Percentiles rank a stretch among this genome's conserved stretches.
Evolutionary conservation across 2,797 vertebrate genomes (phyloP).

Genomic region (Poecilia velifera): DNA sequence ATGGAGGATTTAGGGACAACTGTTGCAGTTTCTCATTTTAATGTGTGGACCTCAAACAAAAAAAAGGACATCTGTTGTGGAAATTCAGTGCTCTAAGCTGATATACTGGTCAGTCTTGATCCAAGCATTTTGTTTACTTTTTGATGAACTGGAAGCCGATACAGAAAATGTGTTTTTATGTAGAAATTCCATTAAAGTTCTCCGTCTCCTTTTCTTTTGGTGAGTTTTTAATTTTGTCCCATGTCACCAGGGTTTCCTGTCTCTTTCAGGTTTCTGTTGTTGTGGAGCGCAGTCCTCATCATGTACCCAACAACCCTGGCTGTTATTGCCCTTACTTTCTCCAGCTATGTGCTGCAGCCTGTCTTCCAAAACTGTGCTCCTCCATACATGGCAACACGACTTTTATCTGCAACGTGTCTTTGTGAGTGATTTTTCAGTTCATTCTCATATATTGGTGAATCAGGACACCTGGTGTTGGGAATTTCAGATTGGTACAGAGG

Average conservation of each 20-base stretch:
- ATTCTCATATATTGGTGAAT: not conserved
- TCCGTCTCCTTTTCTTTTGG: not conserved
- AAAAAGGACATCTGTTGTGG: not conserved
- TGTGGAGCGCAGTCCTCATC: constrained; percentile 96
- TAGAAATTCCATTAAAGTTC: not conserved
- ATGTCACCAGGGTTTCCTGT: not conserved
- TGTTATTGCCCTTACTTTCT: constrained; percentile 95
- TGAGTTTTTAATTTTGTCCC: not conserved
- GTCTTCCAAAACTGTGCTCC: constrained; percentile 92
- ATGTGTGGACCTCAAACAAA: not conserved
- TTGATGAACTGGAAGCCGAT: not conserved
- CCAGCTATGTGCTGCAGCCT: constrained; percentile 95
- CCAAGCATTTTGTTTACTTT: not conserved
- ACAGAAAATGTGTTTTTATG: not conserved
- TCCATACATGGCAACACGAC: constrained; percentile 88
- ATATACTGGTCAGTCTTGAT: not conserved
- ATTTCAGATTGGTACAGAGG: not conserved
- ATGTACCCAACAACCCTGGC: constrained; percentile 98
- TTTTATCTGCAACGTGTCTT: constrained; percentile 85
- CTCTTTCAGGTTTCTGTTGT: constrained; percentile 87
- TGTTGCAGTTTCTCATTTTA: not conserved
- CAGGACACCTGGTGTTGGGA: not conserved
- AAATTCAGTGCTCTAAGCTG: not conserved
- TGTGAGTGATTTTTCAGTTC: constrained; percentile 42
- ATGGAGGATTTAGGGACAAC: not conserved